These are phyloP conservation scores for Agonopterix alstromeriana DNA, from an alignment of 2,888 invertebrate genomes.

Conservation along the genomic window DNA sequence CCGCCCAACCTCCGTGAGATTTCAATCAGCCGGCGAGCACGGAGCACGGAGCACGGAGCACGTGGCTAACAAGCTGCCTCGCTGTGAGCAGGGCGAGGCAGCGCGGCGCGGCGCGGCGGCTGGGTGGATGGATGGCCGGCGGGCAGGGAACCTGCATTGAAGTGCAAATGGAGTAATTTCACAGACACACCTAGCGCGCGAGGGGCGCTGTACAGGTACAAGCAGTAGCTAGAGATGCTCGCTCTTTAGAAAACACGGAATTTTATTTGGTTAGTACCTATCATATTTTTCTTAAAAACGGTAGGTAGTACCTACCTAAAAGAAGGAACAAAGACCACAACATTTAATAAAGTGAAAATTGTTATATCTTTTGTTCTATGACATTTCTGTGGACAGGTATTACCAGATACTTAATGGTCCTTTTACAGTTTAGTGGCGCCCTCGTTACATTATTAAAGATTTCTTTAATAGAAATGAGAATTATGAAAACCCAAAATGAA, in stretches of 20 bases:
- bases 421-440: too few relatives aligned
- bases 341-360: too few relatives aligned
- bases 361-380: too few relatives aligned
- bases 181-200: conserved; percentile 24
- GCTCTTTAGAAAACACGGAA: too few relatives aligned
- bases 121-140: conserved; percentile 51
- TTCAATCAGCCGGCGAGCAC: conserved; percentile 19
- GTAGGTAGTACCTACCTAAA: background rate
- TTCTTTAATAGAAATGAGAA: too few relatives aligned
- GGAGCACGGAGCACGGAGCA: conserved; percentile 5
- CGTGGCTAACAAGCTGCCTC: conserved; percentile 16
- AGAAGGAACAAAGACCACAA: too few relatives aligned
- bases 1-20: conserved; percentile 5
- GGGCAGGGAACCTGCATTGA: conserved; percentile 69
- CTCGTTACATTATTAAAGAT: too few relatives aligned
- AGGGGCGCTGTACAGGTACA: conserved; percentile 8
- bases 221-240: background rate
- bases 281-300: too few relatives aligned
- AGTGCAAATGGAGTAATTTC: conserved; percentile 73
- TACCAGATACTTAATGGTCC: too few relatives aligned
- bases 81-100: conserved; percentile 33
- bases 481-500: too few relatives aligned
- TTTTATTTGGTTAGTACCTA: background rate
- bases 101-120: too few relatives aligned
- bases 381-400: too few relatives aligned